Evolutionary conservation across 2,888 invertebrate genomes (phyloP).

Genomic region (Emmelina monodactyla): DNA sequence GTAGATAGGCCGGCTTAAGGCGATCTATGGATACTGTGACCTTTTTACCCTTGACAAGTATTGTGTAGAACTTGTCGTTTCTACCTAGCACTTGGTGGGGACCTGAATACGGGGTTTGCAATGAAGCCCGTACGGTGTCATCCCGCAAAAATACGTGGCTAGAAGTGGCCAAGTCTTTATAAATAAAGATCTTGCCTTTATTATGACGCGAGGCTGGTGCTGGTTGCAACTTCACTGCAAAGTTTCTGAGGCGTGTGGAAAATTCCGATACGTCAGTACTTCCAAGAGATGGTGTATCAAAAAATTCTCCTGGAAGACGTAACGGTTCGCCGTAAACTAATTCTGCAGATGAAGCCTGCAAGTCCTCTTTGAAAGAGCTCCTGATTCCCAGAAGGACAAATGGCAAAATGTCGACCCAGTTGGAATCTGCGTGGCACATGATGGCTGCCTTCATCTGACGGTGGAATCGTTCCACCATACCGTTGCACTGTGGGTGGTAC

Average conservation of each 20-base stretch:
- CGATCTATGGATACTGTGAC: slow-evolving; percentile 15
- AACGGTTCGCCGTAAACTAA: slow-evolving; percentile 19
- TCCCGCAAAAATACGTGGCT: neutral
- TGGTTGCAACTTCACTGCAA: slow-evolving; percentile 1
- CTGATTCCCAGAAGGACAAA: slow-evolving; percentile 15
- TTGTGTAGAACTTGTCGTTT: slow-evolving; percentile 11
- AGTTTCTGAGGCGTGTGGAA: neutral
- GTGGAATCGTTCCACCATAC: slow-evolving; percentile 16
- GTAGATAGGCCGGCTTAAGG: slow-evolving; percentile 16
- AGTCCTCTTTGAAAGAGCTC: slow-evolving; percentile 14
- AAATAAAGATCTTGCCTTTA: slow-evolving; percentile 1
- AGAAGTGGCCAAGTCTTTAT: neutral
- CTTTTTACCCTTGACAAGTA: slow-evolving; percentile 8
- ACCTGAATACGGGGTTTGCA: neutral
- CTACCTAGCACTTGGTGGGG: slow-evolving; percentile 12
- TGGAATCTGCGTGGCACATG: slow-evolving; percentile 13
- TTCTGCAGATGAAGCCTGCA: slow-evolving; percentile 13
- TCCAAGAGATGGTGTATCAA: neutral
- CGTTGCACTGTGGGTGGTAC: slow-evolving; percentile 18
- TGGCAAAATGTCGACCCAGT: slow-evolving; percentile 15
- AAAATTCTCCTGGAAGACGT: slow-evolving; percentile 13
- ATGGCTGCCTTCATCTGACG: slow-evolving; percentile 21
- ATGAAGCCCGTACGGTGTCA: neutral
- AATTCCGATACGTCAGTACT: slow-evolving; percentile 3
- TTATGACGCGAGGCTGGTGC: neutral